A percentile compares a stretch with the other conserved stretches of the same genome.
Evolutionary conservation across 2,888 invertebrate genomes (phyloP).

Genomic region (Nephrotoma flavescens): DNA sequence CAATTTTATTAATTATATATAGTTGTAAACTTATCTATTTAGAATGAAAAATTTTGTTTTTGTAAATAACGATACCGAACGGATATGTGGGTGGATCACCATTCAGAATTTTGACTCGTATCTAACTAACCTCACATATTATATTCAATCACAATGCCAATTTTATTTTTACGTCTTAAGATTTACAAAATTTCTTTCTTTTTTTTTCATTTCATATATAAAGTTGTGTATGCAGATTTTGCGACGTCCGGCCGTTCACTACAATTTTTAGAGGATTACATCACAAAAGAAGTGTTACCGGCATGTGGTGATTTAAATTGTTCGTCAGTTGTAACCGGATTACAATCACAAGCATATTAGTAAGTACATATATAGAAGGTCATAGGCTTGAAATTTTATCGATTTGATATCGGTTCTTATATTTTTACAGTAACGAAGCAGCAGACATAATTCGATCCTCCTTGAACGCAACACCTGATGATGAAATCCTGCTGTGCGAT

Average conservation of each 20-base stretch:
- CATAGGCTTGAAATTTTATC: not conserved
- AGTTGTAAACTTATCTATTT: not conserved
- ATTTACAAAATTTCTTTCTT: not conserved
- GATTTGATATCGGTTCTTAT: not conserved
- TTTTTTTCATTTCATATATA: slow-evolving; percentile 25
- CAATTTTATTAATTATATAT: not conserved
- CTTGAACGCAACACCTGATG: slow-evolving; percentile 66
- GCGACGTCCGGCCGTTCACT: slow-evolving; percentile 70
- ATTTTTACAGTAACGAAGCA: slow-evolving; percentile 55
- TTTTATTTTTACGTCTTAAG: too few relatives aligned
- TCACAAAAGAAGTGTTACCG: slow-evolving; percentile 62
- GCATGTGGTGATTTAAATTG: slow-evolving; percentile 56
- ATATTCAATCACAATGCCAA: too few relatives aligned
- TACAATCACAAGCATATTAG: slow-evolving; percentile 78
- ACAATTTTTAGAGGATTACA: slow-evolving; percentile 74
- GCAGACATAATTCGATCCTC: slow-evolving; percentile 61
- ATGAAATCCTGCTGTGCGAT: slow-evolving; percentile 49
- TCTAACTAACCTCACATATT: too few relatives aligned
- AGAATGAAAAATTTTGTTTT: not conserved
- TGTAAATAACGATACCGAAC: not conserved
- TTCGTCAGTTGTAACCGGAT: slow-evolving; percentile 70
- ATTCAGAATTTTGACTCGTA: too few relatives aligned
- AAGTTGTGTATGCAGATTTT: slow-evolving; percentile 79
- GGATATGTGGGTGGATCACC: not conserved
- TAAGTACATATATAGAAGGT: slow-evolving; percentile 28